These are phyloP conservation scores for Cryptocheilus praepositus DNA, from an alignment of 2,888 invertebrate genomes.

Conservation along the genomic window DNA sequence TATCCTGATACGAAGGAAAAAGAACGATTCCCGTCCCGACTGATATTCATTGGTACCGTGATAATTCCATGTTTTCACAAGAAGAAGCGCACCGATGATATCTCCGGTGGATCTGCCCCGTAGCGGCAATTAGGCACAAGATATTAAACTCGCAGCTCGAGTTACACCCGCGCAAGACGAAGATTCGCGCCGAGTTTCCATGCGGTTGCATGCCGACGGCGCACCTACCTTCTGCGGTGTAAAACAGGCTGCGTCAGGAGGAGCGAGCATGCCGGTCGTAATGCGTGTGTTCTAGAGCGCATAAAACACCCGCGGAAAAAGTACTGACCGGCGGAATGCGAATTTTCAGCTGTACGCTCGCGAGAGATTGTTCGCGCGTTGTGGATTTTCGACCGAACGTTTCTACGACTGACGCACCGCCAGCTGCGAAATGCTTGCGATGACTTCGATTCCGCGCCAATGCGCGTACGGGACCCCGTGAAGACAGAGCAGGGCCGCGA, in stretches of 20 bases:
- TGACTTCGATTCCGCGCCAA: too few species aligned
- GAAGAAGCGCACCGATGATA: constrained; percentile 40
- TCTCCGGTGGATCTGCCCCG: constrained; percentile 39
- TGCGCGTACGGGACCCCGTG: too few species aligned
- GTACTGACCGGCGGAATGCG: constrained; percentile 56
- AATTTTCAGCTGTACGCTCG: not conserved
- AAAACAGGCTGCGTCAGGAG: constrained; percentile 38
- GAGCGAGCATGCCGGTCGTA: constrained; percentile 62
- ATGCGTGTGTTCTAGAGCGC: constrained; percentile 74
- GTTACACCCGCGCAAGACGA: not conserved
- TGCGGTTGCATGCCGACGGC: constrained; percentile 9
- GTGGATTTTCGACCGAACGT: not conserved
- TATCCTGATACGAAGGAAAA: not conserved
- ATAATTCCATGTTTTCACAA: constrained; percentile 62
- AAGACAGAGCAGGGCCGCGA: too few species aligned
- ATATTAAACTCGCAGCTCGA: constrained; percentile 39
- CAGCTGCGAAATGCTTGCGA: too few species aligned
- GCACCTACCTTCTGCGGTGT: constrained; percentile 28
- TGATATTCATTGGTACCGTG: constrained; percentile 36
- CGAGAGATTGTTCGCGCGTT: not conserved
- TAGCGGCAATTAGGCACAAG: constrained; percentile 49
- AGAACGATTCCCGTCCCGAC: constrained; percentile 22
- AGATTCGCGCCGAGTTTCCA: not conserved
- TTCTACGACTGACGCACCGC: too few species aligned
- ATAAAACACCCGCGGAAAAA: constrained; percentile 62